phyloP scores from a whole-genome alignment of 2,113 vertebrate species.

The Orycteropus afer region DNA sequence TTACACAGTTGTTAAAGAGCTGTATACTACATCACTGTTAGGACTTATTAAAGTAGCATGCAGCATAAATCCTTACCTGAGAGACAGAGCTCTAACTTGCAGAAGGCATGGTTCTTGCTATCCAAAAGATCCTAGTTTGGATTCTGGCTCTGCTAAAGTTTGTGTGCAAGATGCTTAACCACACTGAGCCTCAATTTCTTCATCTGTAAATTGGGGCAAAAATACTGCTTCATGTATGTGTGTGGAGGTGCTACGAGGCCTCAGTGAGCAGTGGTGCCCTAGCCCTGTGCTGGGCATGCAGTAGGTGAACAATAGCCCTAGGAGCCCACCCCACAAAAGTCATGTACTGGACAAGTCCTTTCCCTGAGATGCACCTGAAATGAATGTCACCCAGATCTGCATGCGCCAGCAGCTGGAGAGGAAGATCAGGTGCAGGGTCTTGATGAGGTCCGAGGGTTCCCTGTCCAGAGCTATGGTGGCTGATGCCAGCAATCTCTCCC shows the following conservation, averaged over 20 bases:
- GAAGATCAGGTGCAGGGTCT: slow-evolving; percentile 88
- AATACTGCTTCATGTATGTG: background rate
- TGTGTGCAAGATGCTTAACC: background rate
- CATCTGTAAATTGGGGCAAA: background rate
- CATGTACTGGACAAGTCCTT: background rate
- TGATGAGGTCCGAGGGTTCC: slow-evolving; percentile 84
- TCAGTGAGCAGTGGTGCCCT: background rate
- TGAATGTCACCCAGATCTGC: slow-evolving; percentile 91
- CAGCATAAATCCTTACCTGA: background rate
- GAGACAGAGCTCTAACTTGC: background rate
- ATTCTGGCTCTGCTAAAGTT: background rate
- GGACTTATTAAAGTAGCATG: background rate
- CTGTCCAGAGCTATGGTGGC: rapidly evolving
- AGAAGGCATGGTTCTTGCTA: background rate
- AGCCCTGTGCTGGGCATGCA: no score
- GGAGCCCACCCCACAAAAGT: no score
- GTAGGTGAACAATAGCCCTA: background rate
- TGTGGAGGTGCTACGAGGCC: background rate
- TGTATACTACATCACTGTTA: background rate
- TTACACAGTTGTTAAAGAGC: background rate
- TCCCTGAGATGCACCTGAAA: slow-evolving; percentile 84
- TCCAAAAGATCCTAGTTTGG: background rate
- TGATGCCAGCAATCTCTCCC: background rate
- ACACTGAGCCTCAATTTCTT: background rate
- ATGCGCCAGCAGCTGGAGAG: slow-evolving; percentile 92